These are phyloP conservation scores for Galbula dea DNA, from an alignment of 2,113 vertebrate species.

Conservation along the genomic window DNA sequence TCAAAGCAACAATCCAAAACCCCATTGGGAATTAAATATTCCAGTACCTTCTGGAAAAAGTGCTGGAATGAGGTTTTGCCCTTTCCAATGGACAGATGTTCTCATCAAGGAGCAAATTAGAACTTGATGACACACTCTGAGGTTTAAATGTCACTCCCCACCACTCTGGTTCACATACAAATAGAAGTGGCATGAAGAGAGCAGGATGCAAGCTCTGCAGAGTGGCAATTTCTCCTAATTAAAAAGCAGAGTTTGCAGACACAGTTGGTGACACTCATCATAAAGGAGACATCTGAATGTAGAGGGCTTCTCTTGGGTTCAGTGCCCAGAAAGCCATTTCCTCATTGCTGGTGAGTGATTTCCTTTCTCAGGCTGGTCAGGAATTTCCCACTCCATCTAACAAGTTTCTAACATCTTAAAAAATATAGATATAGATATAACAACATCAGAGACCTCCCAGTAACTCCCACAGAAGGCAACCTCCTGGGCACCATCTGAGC, in stretches of 20 bases:
- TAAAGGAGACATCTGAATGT: background rate
- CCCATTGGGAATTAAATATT: background rate
- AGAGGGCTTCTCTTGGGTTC: background rate
- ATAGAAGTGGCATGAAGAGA: conserved; percentile 5
- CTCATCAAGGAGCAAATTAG: background rate
- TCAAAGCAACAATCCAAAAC: background rate
- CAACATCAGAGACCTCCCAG: background rate
- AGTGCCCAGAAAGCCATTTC: background rate
- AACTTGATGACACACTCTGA: conserved; percentile 14
- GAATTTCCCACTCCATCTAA: background rate
- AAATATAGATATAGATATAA: no score
- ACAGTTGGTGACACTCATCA: background rate
- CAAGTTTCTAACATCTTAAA: background rate
- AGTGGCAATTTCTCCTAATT: background rate
- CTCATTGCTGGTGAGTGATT: background rate
- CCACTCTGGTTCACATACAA: background rate
- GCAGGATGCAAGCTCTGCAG: background rate
- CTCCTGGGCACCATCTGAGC: background rate
- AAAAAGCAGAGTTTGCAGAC: conserved; percentile 2
- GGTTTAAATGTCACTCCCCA: conserved; percentile 27
- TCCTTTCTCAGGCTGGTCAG: background rate
- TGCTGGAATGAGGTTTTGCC: background rate
- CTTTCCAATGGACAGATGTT: conserved; percentile 25
- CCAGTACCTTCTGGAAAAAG: background rate
- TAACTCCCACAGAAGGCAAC: background rate